These are phyloP conservation scores for Percopsis transmontana DNA, from an alignment of 2,113 vertebrate species.

Conservation along the genomic window DNA sequence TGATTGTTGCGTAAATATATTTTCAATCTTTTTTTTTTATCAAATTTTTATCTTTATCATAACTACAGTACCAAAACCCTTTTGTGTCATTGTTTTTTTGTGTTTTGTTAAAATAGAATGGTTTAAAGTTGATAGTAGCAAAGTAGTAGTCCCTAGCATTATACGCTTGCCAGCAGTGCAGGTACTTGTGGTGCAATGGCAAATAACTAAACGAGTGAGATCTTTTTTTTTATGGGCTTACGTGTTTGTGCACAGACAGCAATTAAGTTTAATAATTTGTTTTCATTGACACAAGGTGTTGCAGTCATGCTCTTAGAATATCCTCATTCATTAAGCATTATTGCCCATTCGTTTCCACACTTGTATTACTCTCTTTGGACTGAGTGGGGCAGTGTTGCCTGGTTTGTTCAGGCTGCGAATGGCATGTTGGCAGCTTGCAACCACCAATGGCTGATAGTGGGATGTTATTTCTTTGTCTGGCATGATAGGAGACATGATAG, in stretches of 20 bases:
- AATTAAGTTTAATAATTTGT: constrained; percentile 42
- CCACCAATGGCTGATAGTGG: background rate
- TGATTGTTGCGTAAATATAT: too few relatives aligned
- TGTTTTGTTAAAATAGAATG: too few relatives aligned
- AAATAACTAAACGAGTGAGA: constrained; percentile 74
- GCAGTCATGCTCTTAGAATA: constrained; percentile 46
- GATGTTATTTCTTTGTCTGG: constrained; percentile 15
- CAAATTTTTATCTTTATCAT: too few relatives aligned
- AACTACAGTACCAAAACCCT: too few relatives aligned
- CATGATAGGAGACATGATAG: too few relatives aligned
- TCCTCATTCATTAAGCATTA: constrained; percentile 46
- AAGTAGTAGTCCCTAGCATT: too few relatives aligned
- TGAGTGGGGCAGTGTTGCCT: constrained; percentile 57
- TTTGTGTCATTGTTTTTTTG: too few relatives aligned
- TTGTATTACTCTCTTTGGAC: constrained; percentile 37
- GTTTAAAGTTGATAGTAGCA: constrained; percentile 73
- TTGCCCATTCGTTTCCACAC: constrained; percentile 19
- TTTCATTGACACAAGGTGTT: constrained; percentile 53
- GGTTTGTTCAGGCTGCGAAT: constrained; percentile 6
- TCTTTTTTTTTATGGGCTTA: constrained; percentile 36
- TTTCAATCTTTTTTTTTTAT: too few relatives aligned
- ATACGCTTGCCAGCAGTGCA: constrained; percentile 75
- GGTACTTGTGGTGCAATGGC: constrained; percentile 75
- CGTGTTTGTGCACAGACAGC: constrained; percentile 42
- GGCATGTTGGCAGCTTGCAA: background rate